Base-by-base conservation (phyloP, 2,113 vertebrate species). In the Oxygymnocypris stewartii region DNA sequence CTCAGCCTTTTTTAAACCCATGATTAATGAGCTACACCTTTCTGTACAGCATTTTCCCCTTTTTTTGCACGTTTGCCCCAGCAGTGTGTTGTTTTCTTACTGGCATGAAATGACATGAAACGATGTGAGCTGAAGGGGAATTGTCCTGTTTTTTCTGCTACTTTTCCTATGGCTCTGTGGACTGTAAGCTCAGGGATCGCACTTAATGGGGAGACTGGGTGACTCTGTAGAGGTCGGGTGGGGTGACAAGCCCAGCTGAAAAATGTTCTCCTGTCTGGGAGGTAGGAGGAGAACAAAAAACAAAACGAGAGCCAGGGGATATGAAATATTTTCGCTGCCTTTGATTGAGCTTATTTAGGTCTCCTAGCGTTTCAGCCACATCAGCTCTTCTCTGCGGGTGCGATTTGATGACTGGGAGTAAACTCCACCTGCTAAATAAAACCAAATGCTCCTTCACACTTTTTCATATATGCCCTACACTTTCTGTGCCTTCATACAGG, bases 341-440 rank as follows among this genome's bases (percentile, higher is more conserved):
- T 94, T 94, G 93, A 94, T 94, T 91, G 93, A 93, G 93, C 92
- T 94, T 94, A 93, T 95, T 93, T 93, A 90, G 91, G 92, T 91
- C 91, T 93, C 85, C 91, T 91, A 84, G 80, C 61, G 2, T 93
- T 93, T 92, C 91, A 86, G 90, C 92, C 3, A 0, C 6, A 25
- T 94, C 93, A 94, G 94, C 93, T 82, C 28, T 92, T 94, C 89
- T 82, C 73, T 86, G 40, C 87, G 79, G 18, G 87, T 86, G 86
- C 90, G 89, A 92, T 92, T 92, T 94, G 94, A 95, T 95, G 93
- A 94, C 91, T 79, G 83, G 74, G 92, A 91, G 92, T 93, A 94
- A 94, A 94, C 86, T 92, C 91, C 93, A 93, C 88, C 91, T 93
- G 93, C 94, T 94, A 93, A 93, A 94, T 93, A 93, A 94, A 94